These are phyloP conservation scores for Nesidiocoris tenuis DNA, from an alignment of 2,888 invertebrate genomes.

Conservation along the genomic window DNA sequence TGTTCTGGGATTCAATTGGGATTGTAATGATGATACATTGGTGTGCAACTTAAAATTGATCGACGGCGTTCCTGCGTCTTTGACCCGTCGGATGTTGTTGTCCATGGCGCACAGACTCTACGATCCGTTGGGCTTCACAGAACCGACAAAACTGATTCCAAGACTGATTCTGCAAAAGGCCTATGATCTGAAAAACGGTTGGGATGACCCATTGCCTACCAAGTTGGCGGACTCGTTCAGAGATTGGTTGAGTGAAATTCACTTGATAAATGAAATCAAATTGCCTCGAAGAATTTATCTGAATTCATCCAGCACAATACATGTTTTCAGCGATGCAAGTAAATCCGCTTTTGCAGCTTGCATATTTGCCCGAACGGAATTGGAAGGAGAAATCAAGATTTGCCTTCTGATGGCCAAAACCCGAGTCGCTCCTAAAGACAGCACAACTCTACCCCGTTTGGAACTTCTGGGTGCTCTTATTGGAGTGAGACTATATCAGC, in stretches of 20 bases:
- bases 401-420: conserved; percentile 21
- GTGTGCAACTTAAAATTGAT: background rate
- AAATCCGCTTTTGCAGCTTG: conserved; percentile 30
- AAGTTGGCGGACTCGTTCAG: background rate
- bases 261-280: background rate
- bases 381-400: conserved; percentile 13
- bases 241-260: background rate
- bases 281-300: background rate
- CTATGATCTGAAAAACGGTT: background rate
- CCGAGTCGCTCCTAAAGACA: conserved; percentile 11
- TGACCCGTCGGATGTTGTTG: background rate
- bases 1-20: conserved; percentile 25
- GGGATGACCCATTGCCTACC: conserved; percentile 7
- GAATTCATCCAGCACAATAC: conserved; percentile 11
- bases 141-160: conserved; percentile 1
- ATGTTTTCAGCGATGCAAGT: conserved; percentile 41
- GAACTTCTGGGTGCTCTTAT: no score
- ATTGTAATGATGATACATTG: background rate
- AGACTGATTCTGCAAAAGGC: conserved; percentile 18
- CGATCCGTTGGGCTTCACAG: conserved; percentile 13
- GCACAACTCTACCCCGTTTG: no score
- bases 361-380: conserved; percentile 41
- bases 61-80: background rate
- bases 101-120: conserved; percentile 14
- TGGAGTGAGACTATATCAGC: no score